Conservation (phyloP, 1,140 invertebrate species). For the Drosophila equinoxialis region DNA sequence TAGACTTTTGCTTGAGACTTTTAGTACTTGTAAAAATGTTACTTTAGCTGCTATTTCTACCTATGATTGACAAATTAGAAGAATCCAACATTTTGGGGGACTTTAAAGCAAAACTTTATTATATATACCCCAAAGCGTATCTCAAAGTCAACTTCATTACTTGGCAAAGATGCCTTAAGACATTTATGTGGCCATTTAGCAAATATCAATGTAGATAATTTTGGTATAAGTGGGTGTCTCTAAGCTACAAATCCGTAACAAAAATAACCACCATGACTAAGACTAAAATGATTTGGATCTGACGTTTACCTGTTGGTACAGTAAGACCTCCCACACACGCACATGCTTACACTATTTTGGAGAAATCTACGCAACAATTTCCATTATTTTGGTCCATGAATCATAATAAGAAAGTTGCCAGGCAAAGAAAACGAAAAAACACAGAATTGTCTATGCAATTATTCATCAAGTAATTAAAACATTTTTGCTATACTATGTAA, state of each 20-base stretch:
- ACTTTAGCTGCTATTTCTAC: no score
- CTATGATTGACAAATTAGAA: no score
- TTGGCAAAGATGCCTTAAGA: background rate
- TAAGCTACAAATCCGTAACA: conserved; percentile 67
- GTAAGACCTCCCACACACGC: conserved; percentile 49
- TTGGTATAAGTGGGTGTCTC: conserved; percentile 56
- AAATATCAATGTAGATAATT: conserved; percentile 21
- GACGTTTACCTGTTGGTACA: conserved; percentile 45
- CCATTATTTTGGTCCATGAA: conserved; percentile 5
- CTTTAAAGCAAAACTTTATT: no score
- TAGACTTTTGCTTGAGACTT: no score
- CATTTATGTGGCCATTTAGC: background rate
- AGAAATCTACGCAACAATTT: conserved; percentile 49
- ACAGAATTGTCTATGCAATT: conserved; percentile 12
- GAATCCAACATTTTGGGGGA: no score
- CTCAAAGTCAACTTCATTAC: background rate
- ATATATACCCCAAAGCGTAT: background rate
- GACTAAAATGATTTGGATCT: conserved; percentile 34
- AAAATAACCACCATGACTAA: conserved; percentile 71
- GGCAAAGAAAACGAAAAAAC: background rate
- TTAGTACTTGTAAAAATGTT: no score
- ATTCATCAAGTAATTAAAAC: conserved; percentile 15
- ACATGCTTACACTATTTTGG: conserved; percentile 55
- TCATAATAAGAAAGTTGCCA: conserved; percentile 2
- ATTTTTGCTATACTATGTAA: conserved; percentile 14